phyloP scores from a whole-genome alignment of 2,888 invertebrate genomes.

The Tenthredo notha region DNA sequence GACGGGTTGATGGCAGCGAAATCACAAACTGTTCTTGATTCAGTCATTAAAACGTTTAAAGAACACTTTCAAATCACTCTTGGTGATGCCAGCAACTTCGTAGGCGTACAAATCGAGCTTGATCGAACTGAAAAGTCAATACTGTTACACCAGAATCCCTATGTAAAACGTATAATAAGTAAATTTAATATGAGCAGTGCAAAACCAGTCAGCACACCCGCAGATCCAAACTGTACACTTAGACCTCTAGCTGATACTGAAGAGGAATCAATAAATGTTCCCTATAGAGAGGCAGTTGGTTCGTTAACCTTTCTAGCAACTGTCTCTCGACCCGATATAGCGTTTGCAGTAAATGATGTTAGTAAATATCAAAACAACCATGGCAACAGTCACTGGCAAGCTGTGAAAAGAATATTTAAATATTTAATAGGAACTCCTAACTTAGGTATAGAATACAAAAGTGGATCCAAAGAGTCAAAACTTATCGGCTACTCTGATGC shows the following conservation, averaged over 20 bases:
- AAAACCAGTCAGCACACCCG: slow-evolving; percentile 58
- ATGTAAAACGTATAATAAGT: background rate
- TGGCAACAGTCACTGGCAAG: slow-evolving; percentile 34
- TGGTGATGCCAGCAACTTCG: slow-evolving; percentile 33
- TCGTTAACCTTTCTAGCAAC: background rate
- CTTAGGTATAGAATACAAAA: slow-evolving; percentile 34
- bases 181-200: slow-evolving; percentile 56
- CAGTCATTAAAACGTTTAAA: slow-evolving; percentile 55
- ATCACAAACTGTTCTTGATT: slow-evolving; percentile 50
- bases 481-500: slow-evolving; percentile 23
- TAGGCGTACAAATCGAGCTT: slow-evolving; percentile 1
- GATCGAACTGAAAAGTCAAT: background rate
- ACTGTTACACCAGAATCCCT: background rate
- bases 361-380: slow-evolving; percentile 49
- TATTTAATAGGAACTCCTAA: slow-evolving; percentile 15
- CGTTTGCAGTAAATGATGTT: slow-evolving; percentile 28
- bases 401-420: slow-evolving; percentile 29
- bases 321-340: slow-evolving; percentile 6
- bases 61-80: slow-evolving; percentile 56
- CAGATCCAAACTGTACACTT: slow-evolving; percentile 32
- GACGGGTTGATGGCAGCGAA: slow-evolving; percentile 58
- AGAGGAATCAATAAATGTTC: background rate
- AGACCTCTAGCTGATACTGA: background rate
- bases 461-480: background rate
- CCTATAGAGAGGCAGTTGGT: slow-evolving; percentile 8